phyloP scores from a whole-genome alignment of 2,888 invertebrate species.

The Zaprionus lineosus region DNA sequence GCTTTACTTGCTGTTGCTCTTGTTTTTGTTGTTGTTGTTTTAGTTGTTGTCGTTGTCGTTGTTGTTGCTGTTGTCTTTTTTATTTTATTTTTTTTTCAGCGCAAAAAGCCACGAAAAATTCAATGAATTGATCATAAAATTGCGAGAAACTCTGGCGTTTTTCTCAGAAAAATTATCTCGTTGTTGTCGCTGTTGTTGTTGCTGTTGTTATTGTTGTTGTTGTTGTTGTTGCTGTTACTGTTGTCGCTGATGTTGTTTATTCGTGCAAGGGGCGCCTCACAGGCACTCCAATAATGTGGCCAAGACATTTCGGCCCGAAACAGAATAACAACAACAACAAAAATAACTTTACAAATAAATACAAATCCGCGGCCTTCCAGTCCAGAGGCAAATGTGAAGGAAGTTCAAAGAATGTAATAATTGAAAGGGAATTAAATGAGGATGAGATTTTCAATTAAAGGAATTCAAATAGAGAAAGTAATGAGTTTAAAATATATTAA shows the following conservation, averaged over 20 bases:
- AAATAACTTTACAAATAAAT: too few species aligned
- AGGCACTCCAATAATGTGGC: constrained; percentile 44
- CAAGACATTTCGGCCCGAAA: constrained; percentile 21
- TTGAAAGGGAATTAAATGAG: too few species aligned
- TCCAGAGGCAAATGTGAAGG: too few species aligned
- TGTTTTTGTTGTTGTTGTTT: constrained; percentile 8
- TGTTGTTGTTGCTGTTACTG: constrained; percentile 15
- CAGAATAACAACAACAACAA: neutral
- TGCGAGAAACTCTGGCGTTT: constrained; percentile 80
- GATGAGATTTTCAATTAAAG: too few species aligned
- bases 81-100: constrained; percentile 21
- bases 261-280: constrained; percentile 48
- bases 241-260: constrained; percentile 21
- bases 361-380: too few species aligned
- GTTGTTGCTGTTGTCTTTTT: constrained; percentile 6
- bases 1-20: neutral
- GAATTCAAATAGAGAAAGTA: too few species aligned
- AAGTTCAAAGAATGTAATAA: too few species aligned
- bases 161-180: constrained; percentile 78
- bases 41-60: constrained; percentile 3
- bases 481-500: too few species aligned
- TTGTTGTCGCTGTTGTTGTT: neutral
- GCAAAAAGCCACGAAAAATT: constrained; percentile 67
- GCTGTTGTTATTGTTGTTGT: constrained; percentile 3
- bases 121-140: constrained; percentile 81